phyloP scores from a whole-genome alignment of 2,113 vertebrate species.

The Psilopogon haemacephalus region DNA sequence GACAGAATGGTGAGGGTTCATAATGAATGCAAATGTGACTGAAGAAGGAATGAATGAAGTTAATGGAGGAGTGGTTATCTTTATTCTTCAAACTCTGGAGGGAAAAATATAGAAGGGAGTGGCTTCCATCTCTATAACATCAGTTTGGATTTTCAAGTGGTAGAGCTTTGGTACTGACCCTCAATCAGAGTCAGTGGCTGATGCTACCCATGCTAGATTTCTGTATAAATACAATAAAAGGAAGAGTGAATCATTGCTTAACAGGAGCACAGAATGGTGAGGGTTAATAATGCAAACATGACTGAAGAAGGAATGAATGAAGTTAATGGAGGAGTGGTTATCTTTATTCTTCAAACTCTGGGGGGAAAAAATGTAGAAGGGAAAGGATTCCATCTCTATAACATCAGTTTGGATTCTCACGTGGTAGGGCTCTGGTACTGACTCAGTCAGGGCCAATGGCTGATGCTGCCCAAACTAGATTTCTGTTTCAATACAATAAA shows the following conservation, averaged over 20 bases:
- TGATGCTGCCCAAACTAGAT: fast-evolving
- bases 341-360: background rate
- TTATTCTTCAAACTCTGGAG: background rate
- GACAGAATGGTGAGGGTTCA: background rate
- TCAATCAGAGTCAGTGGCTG: background rate
- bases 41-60: background rate
- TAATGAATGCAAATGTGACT: background rate
- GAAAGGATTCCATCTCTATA: background rate
- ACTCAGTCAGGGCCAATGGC: background rate
- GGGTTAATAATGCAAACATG: background rate
- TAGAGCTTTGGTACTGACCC: background rate
- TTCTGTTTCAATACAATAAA: background rate
- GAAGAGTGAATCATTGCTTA: background rate
- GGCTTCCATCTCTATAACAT: background rate
- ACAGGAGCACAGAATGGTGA: no score
- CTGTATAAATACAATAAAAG: background rate
- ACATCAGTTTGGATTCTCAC: background rate
- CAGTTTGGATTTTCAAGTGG: background rate
- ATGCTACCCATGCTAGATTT: fast-evolving
- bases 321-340: background rate
- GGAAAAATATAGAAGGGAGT: no score
- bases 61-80: background rate
- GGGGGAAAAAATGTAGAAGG: no score
- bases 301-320: background rate
- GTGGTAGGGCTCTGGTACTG: background rate